Percentiles rank a stretch among this genome's conserved stretches.
Evolutionary conservation across 2,888 invertebrate species (phyloP).

Genomic region (Lissocephala sabroskyi): DNA sequence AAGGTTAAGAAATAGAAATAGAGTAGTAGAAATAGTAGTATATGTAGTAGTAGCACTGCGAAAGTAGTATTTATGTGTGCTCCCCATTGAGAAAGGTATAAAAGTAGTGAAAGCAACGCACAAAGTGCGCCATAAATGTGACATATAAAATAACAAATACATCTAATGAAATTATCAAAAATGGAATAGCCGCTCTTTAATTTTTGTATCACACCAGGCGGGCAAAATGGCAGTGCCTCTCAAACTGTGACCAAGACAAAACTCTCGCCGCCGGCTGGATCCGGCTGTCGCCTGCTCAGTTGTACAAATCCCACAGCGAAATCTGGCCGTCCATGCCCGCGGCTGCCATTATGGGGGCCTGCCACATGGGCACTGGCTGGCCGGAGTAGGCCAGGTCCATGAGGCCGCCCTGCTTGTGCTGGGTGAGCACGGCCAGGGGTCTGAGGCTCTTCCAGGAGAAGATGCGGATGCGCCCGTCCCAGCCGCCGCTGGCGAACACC

Average conservation of each 20-base stretch:
- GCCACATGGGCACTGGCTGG: slow-evolving; percentile 79
- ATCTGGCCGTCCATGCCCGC: slow-evolving; percentile 83
- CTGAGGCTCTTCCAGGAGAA: slow-evolving; percentile 85
- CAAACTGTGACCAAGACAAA: no score
- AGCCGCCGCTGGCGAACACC: slow-evolving; percentile 82
- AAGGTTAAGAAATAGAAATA: not conserved
- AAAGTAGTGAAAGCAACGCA: not conserved
- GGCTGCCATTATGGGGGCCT: slow-evolving; percentile 84
- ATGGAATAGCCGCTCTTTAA: no score
- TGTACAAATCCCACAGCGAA: slow-evolving; percentile 85
- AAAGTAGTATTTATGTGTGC: slow-evolving; percentile 21
- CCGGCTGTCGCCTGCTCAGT: no score
- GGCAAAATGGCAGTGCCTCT: no score
- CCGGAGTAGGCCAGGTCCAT: slow-evolving; percentile 82
- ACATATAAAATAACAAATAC: slow-evolving; percentile 4
- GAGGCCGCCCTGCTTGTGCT: slow-evolving; percentile 81
- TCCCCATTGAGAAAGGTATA: not conserved
- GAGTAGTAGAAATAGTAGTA: slow-evolving; percentile 12
- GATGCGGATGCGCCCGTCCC: slow-evolving; percentile 83
- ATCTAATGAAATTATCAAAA: no score
- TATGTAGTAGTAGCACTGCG: slow-evolving; percentile 8
- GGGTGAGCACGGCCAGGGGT: slow-evolving; percentile 81
- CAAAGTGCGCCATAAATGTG: not conserved
- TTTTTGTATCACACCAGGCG: no score
- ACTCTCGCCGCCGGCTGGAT: no score